A percentile compares a stretch with the other conserved stretches of the same genome.
phyloP scores from a whole-genome alignment of 2,113 vertebrate genomes.

The Perccottus glenii region DNA sequence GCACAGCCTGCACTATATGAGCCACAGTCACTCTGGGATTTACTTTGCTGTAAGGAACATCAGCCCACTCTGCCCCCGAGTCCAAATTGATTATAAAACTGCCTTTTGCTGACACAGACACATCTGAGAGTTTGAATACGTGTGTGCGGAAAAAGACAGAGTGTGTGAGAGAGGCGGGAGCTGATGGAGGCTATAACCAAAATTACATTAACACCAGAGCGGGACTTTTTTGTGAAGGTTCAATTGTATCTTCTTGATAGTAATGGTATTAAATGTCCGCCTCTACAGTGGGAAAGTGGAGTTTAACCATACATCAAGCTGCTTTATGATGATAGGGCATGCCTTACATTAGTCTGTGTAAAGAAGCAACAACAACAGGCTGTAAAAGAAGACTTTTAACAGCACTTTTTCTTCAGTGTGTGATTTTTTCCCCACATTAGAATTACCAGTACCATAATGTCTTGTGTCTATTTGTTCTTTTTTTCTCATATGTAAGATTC shows the following conservation, averaged over 20 bases:
- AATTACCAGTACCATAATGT: too few species aligned
- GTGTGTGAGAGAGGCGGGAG: slow-evolving; percentile 4
- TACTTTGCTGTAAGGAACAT: slow-evolving; percentile 66
- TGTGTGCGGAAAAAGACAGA: slow-evolving; percentile 10
- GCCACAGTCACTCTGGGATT: slow-evolving; percentile 77
- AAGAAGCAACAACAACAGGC: neutral
- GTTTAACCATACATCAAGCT: neutral
- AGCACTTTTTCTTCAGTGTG: too few species aligned
- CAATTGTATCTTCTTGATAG: slow-evolving; percentile 1
- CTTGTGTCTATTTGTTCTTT: too few species aligned
- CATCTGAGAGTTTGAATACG: slow-evolving; percentile 38
- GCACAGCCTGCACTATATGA: slow-evolving; percentile 63
- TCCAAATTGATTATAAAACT: slow-evolving; percentile 78
- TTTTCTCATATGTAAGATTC: too few species aligned
- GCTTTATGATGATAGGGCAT: slow-evolving; percentile 1
- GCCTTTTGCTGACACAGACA: slow-evolving; percentile 67
- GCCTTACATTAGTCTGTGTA: neutral
- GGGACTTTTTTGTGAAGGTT: slow-evolving; percentile 1
- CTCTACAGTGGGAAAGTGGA: neutral
- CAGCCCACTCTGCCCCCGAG: slow-evolving; percentile 59
- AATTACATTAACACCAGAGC: slow-evolving; percentile 18
- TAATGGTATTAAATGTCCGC: neutral
- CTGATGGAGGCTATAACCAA: slow-evolving; percentile 21
- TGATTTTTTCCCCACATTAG: too few species aligned
- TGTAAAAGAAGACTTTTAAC: too few species aligned